Percentiles rank a stretch among this genome's conserved stretches.
These are phyloP conservation scores for Thalassophryne amazonica DNA, from an alignment of 2,797 vertebrate species.

Conservation along the genomic window DNA sequence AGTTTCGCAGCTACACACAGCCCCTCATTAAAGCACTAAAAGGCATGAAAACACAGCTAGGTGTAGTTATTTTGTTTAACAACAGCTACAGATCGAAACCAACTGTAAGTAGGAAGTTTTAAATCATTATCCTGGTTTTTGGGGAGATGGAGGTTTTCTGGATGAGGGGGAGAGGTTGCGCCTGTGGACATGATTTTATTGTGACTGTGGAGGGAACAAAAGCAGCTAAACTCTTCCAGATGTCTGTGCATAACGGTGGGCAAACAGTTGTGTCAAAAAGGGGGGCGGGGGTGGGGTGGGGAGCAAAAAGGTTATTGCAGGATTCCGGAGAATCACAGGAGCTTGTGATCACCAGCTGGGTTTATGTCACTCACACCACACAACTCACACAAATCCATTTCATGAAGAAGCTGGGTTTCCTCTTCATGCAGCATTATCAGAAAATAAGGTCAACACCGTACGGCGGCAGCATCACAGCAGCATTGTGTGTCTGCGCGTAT, in stretches of 20 bases:
- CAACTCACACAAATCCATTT: slow-evolving; percentile 43
- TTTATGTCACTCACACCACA: slow-evolving; percentile 33
- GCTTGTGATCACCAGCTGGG: slow-evolving; percentile 47
- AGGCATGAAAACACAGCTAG: slow-evolving; percentile 16
- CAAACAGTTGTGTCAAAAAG: slow-evolving; percentile 47
- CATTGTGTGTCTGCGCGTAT: slow-evolving; percentile 9
- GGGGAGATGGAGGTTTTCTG: slow-evolving; percentile 63
- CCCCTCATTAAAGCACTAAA: slow-evolving; percentile 46
- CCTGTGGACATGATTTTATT: slow-evolving; percentile 62
- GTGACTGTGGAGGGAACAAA: slow-evolving; percentile 57
- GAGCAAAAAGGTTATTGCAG: slow-evolving; percentile 61
- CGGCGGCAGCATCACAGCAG: slow-evolving; percentile 20
- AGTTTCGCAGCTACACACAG: slow-evolving; percentile 26
- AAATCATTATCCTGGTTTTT: slow-evolving; percentile 56
- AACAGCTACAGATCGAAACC: slow-evolving; percentile 50
- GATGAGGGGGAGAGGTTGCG: too few relatives aligned
- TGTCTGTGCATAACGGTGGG: slow-evolving; percentile 66
- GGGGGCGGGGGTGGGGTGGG: slow-evolving; percentile 33
- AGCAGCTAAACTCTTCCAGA: slow-evolving; percentile 75
- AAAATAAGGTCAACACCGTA: slow-evolving; percentile 29
- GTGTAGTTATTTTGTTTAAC: slow-evolving; percentile 58
- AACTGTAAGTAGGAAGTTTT: slow-evolving; percentile 63
- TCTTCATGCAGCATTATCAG: slow-evolving; percentile 30
- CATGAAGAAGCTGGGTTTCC: slow-evolving; percentile 62
- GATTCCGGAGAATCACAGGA: slow-evolving; percentile 63